phyloP scores from a whole-genome alignment of 2,113 vertebrate genomes.

The Meriones unguiculatus region DNA sequence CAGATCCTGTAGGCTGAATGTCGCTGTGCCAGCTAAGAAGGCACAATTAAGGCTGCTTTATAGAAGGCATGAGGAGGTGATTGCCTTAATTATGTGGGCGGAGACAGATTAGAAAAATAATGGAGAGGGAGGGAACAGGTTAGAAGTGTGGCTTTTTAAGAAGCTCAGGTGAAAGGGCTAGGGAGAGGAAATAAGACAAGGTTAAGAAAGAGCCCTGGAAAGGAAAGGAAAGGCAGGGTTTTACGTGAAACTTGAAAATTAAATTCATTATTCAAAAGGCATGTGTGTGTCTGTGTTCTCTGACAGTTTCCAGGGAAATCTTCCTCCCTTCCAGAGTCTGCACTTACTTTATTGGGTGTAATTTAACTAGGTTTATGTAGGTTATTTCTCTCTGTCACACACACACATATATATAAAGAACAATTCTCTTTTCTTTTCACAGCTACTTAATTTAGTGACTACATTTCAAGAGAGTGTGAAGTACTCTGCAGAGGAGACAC shows the following conservation, averaged over 20 bases:
- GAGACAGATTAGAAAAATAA: conserved; percentile 69
- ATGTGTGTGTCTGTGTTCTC: conserved; percentile 32
- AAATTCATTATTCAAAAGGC: conserved; percentile 78
- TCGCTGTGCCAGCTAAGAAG: neutral
- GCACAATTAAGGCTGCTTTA: conserved; percentile 52
- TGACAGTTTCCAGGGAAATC: conserved; percentile 71
- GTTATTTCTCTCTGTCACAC: neutral
- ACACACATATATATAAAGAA: neutral
- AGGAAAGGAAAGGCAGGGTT: neutral
- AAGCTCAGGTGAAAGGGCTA: conserved; percentile 44
- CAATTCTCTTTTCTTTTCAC: conserved; percentile 19
- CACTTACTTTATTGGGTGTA: conserved; percentile 62
- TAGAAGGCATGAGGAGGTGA: conserved; percentile 64
- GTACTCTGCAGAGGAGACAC: neutral
- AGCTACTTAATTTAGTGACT: conserved; percentile 12
- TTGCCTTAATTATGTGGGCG: conserved; percentile 63
- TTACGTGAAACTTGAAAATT: conserved; percentile 67
- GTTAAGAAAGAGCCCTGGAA: neutral
- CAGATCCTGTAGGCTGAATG: conserved; percentile 61
- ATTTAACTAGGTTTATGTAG: conserved; percentile 64
- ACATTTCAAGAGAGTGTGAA: neutral
- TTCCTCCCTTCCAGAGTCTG: neutral
- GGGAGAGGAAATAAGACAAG: neutral
- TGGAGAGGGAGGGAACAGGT: conserved; percentile 37
- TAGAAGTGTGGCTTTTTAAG: neutral